Base-by-base conservation (phyloP, 1,140 invertebrate species). In the Penaeus japonicus region DNA sequence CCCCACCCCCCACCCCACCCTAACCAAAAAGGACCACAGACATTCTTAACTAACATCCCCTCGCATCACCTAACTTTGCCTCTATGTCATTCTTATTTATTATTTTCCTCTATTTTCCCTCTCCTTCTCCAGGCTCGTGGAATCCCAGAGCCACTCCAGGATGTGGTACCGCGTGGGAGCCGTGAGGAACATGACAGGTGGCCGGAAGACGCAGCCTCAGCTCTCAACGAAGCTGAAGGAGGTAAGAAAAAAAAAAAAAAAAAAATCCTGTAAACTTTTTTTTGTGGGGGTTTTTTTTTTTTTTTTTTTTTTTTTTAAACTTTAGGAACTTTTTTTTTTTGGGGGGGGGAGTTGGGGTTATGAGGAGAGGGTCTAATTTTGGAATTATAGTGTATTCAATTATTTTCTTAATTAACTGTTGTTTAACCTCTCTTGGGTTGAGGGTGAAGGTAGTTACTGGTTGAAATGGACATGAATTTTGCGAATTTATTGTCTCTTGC, bases 121-220 rank as follows among this genome's bases (percentile, higher is more conserved):
- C 15, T 53, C 47, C 24, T 83, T 84, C 90, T 90, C 22, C 55
- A 93, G 94, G 87, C 90, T 95, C 27, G 92, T 94, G 24, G 93
- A 95, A 90, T 92, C 93, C 32, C 92, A 93, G 89, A 92, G 92
- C 1, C 94, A 95, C 87, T 93, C 92, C 27, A 92, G 94, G 18
- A 93, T 94, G 87, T 95, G 94, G 94, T 95, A 95, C 91, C 92
- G 94, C 15, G 94, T 95, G 82, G 94, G 94, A 62, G 95, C 94
- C 57, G 93, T 94, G 22, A 91, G 95, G 54, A 92, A 91, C 20
- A 89, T 95, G 75, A 93, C 94, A 4, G 95, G 94, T n/a, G 93
- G 93, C n/a, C 92, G 92, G 81, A 93, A 92, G 90, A 91, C 93
- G 2, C 91, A 93, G 84, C 93, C 93, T 12, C 91, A 91, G 80